These are phyloP conservation scores for Vulpes vulpes DNA, from an alignment of 2,113 vertebrate genomes.

Conservation along the genomic window DNA sequence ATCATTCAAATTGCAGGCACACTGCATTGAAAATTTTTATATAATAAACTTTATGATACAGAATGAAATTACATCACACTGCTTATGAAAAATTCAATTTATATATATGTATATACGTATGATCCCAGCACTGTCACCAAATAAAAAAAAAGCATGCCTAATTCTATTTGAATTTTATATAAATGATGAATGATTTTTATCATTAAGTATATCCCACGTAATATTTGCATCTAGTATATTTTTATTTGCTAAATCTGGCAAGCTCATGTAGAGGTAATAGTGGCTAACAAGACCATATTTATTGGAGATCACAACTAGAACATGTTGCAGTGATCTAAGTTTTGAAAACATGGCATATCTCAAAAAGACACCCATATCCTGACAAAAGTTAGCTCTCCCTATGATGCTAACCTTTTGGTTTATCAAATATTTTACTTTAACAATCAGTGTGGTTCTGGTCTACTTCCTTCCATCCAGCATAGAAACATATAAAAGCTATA, in stretches of 20 bases:
- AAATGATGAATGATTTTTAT: background rate
- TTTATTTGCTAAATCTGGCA: constrained; percentile 41
- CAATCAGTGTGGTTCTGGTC: background rate
- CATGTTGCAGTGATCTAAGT: background rate
- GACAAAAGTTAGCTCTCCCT: background rate
- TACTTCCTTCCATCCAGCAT: background rate
- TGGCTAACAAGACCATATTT: background rate
- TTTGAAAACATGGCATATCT: background rate
- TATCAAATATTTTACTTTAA: constrained; percentile 2
- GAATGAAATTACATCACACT: background rate
- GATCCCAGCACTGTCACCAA: background rate
- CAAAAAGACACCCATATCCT: background rate
- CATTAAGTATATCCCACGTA: background rate
- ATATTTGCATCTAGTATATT: background rate
- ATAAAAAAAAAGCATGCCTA: background rate
- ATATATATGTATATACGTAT: background rate
- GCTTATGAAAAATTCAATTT: constrained; percentile 27
- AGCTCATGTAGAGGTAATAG: background rate
- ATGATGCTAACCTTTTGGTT: background rate
- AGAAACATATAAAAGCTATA: background rate
- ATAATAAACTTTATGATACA: constrained; percentile 22
- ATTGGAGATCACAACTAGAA: background rate
- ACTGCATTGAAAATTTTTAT: background rate
- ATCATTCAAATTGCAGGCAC: background rate
- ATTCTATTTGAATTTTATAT: background rate